Base-by-base conservation (phyloP, 2,113 vertebrate genomes). In the Gopherus evgoodei region DNA sequence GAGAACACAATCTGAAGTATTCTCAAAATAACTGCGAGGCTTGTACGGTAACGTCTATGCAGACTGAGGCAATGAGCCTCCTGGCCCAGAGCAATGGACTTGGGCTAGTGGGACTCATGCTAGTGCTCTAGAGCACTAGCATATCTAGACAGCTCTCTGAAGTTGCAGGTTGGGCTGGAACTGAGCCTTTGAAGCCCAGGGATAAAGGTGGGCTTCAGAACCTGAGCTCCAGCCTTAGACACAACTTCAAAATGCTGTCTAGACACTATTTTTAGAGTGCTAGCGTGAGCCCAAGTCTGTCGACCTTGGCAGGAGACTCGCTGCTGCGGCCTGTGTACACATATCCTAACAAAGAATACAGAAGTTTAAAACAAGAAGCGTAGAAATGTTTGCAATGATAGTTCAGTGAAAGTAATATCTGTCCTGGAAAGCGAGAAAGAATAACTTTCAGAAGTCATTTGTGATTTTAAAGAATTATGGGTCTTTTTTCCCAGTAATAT, bases 401-500 rank as follows among this genome's bases (percentile, higher is more conserved):
- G n/a, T 69, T 35, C 35, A n/a, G 35, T 69, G 8, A 35, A 69
- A 14, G 27, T 6, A 69, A 35, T 69, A n/a, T n/a, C 17, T 69
- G 62, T 69, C 35, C 62, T n/a, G 35, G n/a, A 4, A 35, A 69
- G 35, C 16, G 35, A n/a, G 38, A 49, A 2, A 42, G 13, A 14
- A 89, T n/a, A 50, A 11, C 11, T 21, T 19, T 16, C 65, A 4
- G 3, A 11, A 79, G 21, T 12, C 19, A 8, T 31, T 14, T 19
- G 4, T 0, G 1, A 21, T 59, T 81, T 44, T 42, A 69, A 2
- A 0, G 2, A 88, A 52, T 49, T 59, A 69, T 0, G 0, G 6
- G 35, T 21, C 42, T 44, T 24, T 79, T 52, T 69, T 78, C 1
- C 0, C 19, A 10, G 0, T 22, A 38, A 52, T 42, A 16, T n/a